Evolutionary conservation across 2,113 vertebrate genomes (phyloP), one percentile per base, ranked within the genome.

Genomic region (Cephalophus harveyi): DNA sequence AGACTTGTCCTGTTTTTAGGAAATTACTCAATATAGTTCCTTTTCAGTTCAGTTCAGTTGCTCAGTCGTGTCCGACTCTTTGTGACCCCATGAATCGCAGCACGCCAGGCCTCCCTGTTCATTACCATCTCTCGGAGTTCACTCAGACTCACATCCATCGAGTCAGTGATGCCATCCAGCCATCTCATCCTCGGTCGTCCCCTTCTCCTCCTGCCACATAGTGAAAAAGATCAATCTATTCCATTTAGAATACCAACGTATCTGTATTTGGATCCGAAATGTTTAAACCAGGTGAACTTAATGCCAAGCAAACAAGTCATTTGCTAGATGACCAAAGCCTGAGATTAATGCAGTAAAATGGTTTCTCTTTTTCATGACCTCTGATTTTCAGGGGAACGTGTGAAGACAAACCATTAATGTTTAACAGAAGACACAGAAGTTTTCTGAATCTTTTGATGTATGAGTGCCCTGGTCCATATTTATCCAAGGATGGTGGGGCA

Each of bases 241-340:
- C 27, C 59, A 82, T 17, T 91, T 95, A 96, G 50, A 93, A 67
- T 78, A 92, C 85, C 15, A 59, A 89, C 5, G 21, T 95, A 30
- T 91, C 36, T 79, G 33, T 11, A 78, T 30, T 93, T 78, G 76
- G 21, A 92, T 67, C 16, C 81, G 57, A 94, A 97, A 95, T 28
- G 21, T 89, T 76, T 91, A 90, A 95, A 74, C 9, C 62, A 83
- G 71, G 36, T 83, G 50, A 96, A 91, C 84, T 93, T 91, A 96
- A 94, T 60, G 23, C 4, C 91, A 95, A 92, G 28, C 19, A 96
- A 91, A 84, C 30, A 95, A 91, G 84, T 86, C 55, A 95, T 23
- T 30, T 28, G 11, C 57, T 6, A 95, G 43, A 71, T 64, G 4
- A 91, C 9, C 23, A 97, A 94, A 87, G 23, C 19, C 40, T 74